Percentiles rank a stretch among this genome's conserved stretches.
These are phyloP conservation scores for Lordiphosa stackelbergi DNA, from an alignment of 1,140 invertebrate genomes.

Conservation along the genomic window DNA sequence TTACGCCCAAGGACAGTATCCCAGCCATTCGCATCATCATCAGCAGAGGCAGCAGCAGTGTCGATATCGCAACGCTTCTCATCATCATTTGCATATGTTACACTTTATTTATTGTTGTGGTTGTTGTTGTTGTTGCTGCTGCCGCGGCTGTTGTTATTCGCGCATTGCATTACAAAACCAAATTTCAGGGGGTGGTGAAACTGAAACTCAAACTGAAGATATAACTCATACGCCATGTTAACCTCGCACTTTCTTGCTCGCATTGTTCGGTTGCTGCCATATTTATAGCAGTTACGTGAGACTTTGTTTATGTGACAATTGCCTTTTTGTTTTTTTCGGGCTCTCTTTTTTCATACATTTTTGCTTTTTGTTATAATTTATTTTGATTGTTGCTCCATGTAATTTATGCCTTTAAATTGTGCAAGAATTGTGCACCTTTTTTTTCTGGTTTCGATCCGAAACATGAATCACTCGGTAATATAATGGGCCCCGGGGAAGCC, in stretches of 20 bases:
- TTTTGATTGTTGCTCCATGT: constrained; percentile 37
- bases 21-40: constrained; percentile 10
- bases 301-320: constrained; percentile 74
- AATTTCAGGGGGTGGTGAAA: constrained; percentile 8
- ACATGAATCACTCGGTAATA: background rate
- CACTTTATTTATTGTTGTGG: constrained; percentile 69
- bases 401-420: constrained; percentile 69
- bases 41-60: constrained; percentile 13
- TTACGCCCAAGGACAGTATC: constrained; percentile 36
- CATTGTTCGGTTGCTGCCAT: constrained; percentile 33
- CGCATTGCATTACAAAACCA: constrained; percentile 62
- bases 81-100: constrained; percentile 75
- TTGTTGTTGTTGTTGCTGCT: constrained; percentile 27
- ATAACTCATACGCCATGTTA: constrained; percentile 74
- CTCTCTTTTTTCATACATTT: constrained; percentile 35
- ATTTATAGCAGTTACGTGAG: constrained; percentile 74
- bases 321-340: constrained; percentile 51
- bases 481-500: constrained; percentile 25
- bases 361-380: constrained; percentile 47
- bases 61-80: constrained; percentile 55
- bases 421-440: constrained; percentile 59
- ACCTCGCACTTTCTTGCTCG: constrained; percentile 52
- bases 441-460: background rate
- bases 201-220: constrained; percentile 17
- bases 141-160: constrained; percentile 34